phyloP scores from a whole-genome alignment of 2,888 invertebrate genomes.

The Aleiodes leptofemur region DNA sequence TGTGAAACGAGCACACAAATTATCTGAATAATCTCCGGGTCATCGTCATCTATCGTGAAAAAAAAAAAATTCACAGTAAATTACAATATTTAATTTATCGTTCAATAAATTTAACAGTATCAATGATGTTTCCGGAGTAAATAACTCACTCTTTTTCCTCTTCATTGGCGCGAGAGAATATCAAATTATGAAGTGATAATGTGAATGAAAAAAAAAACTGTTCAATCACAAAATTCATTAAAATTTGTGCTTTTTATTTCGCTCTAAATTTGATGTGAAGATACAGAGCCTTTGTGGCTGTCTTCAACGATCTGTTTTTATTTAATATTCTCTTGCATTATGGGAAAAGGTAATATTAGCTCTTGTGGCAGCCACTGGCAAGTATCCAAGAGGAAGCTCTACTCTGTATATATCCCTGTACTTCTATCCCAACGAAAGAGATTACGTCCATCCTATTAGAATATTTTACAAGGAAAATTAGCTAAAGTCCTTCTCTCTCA shows the following conservation, averaged over 20 bases:
- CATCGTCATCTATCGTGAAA: not conserved
- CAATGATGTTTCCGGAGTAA: not conserved
- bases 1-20: conserved; percentile 31
- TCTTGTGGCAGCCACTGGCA: conserved; percentile 47
- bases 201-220: not conserved
- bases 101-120: not conserved
- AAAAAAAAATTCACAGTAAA: conserved; percentile 4
- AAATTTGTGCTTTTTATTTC: conserved; percentile 2
- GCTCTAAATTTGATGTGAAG: not conserved
- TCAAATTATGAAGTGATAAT: not conserved
- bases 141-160: not conserved
- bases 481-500: conserved; percentile 43
- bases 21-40: conserved; percentile 17
- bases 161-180: too few relatives aligned
- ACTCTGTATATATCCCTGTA: not conserved
- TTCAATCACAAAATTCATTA: not conserved
- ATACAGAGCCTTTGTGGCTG: not conserved
- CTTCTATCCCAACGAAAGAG: conserved; percentile 19
- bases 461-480: conserved; percentile 52
- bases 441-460: conserved; percentile 47
- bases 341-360: conserved; percentile 57
- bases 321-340: conserved; percentile 55
- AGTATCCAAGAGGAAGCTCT: conserved; percentile 42
- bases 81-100: too few relatives aligned
- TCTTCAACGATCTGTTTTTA: conserved; percentile 52